Evolutionary conservation across 2,888 invertebrate species (phyloP).

Genomic region (Athalia circularis): DNA sequence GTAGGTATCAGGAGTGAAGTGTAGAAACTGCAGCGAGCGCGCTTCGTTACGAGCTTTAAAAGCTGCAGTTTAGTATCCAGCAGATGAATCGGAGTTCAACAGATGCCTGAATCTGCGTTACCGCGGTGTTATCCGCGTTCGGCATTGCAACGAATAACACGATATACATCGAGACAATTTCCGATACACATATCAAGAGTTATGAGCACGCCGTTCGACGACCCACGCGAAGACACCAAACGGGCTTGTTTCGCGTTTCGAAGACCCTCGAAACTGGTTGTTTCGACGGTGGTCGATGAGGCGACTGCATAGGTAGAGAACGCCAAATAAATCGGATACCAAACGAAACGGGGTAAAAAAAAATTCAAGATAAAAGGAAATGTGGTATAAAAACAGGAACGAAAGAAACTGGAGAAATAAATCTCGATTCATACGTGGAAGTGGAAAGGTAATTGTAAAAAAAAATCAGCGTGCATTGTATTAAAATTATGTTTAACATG

Average conservation of each 20-base stretch:
- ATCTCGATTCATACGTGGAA: neutral
- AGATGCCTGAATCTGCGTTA: constrained; percentile 18
- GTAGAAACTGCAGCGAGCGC: neutral
- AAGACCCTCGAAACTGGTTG: constrained; percentile 66
- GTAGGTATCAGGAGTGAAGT: neutral
- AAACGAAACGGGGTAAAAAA: neutral
- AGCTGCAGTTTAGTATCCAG: neutral
- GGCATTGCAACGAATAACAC: neutral
- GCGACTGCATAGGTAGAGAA: constrained; percentile 45
- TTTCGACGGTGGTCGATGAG: constrained; percentile 41
- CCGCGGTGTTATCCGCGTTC: neutral
- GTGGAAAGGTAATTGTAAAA: neutral
- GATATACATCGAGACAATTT: constrained; percentile 51
- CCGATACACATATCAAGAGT: constrained; percentile 64
- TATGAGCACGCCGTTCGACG: constrained; percentile 67
- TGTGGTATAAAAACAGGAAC: constrained; percentile 47
- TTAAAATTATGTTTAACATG: no score
- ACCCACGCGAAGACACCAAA: constrained; percentile 57
- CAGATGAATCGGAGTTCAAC: constrained; percentile 15
- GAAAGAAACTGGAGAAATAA: neutral
- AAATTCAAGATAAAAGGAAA: constrained; percentile 24
- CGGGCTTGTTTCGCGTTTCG: constrained; percentile 49
- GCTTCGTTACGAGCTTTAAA: neutral
- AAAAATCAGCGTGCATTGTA: no score
- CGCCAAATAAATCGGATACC: constrained; percentile 59